Evolutionary conservation across 2,113 vertebrate genomes (phyloP), one percentile per base, ranked within the genome.

Genomic region (Rhea americana): DNA sequence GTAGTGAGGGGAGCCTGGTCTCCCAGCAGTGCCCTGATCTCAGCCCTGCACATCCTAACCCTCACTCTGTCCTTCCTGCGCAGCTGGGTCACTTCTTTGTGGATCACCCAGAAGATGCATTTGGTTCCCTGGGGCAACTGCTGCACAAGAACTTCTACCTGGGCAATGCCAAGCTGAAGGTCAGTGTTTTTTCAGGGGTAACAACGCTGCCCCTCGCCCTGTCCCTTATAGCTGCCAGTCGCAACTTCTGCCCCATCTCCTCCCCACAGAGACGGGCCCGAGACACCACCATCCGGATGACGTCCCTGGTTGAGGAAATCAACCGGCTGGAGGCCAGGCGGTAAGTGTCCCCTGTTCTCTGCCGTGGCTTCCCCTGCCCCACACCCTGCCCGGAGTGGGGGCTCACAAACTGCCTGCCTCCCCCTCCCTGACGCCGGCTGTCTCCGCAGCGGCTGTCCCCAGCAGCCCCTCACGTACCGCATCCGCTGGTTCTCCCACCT

Each of bases 401-500:
- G 51, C 51, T 55, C 51, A 14, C 6, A 13, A 28, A 14, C 51
- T 13, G 24, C 51, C 45, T 47, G 53, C 32, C 17, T 73, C 16
- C 3, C 28, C 11, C 0, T 0, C 0, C 45, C 13, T 77, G 55
- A 91, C 0, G 0, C 7, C 2, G 2, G 21, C 0, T 85, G 5
- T 74, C 1, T 12, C 30, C 0, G 0, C 79, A 96, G 95, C 0
- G 87, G 90, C 53, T 96, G 95, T 28, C 75, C 79, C 11, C 58
- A 2, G 28, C 53, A 50, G 13, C 43, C 39, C 25, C 16, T 89
- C 1, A 11, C 22, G 7, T 15, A 62, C 48, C 85, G 91, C 35
- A 48, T 95, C 45, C 94, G 94, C 62, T 95, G 93, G 93, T 95
- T 96, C 75, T 94, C 95, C 59, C 91, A 96, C 35, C 58, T 96